phyloP scores from a whole-genome alignment of 1,140 invertebrate species.

The Camponotus pennsylvanicus region DNA sequence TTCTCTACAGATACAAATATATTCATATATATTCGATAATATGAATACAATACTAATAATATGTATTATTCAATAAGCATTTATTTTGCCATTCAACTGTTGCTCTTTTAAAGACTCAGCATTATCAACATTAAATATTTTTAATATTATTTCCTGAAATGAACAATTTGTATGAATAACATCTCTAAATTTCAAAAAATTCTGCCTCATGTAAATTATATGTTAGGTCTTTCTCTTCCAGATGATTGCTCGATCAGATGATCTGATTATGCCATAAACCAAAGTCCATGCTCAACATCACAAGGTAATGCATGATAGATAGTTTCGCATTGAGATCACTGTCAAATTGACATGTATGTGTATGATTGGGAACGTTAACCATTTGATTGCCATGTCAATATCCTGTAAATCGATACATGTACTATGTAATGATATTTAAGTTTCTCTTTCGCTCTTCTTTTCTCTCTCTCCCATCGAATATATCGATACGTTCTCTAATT shows the following conservation, averaged over 20 bases:
- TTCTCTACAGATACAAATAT: not conserved
- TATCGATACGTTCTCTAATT: not conserved
- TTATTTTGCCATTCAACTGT: not conserved
- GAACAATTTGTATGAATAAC: not conserved
- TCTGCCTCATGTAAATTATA: not conserved
- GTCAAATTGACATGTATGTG: conserved; percentile 29
- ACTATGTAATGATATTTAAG: not conserved
- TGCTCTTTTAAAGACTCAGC: not conserved
- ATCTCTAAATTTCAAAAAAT: not conserved
- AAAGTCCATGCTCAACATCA: conserved; percentile 22
- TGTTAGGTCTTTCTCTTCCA: not conserved
- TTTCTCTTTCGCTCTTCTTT: too few relatives aligned
- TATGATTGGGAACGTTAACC: conserved; percentile 19
- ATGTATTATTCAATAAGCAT: not conserved
- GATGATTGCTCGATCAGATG: conserved; percentile 29
- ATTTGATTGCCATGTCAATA: conserved; percentile 62
- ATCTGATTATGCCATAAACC: conserved; percentile 34
- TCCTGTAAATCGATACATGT: conserved; percentile 1
- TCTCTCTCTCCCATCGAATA: not conserved
- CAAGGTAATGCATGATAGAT: conserved; percentile 48
- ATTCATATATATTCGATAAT: not conserved
- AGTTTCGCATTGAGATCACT: conserved; percentile 57
- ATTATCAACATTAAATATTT: not conserved
- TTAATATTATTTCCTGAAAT: not conserved
- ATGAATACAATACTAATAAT: not conserved